Conservation (phyloP, 30 jellyfish, hydroid and myxozoan genomes). For the Cassiopea xamachana region DNA sequence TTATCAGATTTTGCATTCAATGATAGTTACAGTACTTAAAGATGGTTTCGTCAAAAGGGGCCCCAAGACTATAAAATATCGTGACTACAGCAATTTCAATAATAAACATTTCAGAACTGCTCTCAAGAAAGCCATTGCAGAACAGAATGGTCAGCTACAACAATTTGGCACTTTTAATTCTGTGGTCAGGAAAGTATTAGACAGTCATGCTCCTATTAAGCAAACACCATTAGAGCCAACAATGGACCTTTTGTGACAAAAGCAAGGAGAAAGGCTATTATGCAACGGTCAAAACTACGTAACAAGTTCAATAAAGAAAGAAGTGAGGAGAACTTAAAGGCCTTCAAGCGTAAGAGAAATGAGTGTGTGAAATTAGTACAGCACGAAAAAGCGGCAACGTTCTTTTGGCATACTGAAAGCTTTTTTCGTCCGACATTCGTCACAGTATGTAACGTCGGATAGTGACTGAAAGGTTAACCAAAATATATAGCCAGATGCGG, state of each 20-base stretch:
- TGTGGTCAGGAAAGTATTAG: not conserved
- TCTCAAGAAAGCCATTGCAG: not conserved
- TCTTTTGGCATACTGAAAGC: too few relatives aligned
- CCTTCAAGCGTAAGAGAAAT: slow-evolving; percentile 21
- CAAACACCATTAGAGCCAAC: slow-evolving; percentile 10
- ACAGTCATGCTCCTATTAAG: slow-evolving; percentile 37
- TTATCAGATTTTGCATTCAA: not conserved
- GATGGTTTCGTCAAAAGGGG: not conserved
- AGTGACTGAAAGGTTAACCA: too few relatives aligned
- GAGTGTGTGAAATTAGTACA: slow-evolving; percentile 22
- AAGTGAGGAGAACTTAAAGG: slow-evolving; percentile 35
- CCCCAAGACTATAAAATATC: not conserved
- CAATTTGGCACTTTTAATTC: not conserved
- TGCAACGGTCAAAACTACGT: slow-evolving; percentile 47
- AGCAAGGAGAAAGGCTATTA: slow-evolving; percentile 37
- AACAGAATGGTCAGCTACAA: not conserved
- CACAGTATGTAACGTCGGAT: too few relatives aligned
- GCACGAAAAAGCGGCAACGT: too few relatives aligned
- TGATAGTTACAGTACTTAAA: not conserved
- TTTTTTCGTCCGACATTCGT: too few relatives aligned
- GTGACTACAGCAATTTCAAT: not conserved
- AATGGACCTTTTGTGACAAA: slow-evolving; percentile 64
- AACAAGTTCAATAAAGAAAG: slow-evolving; percentile 35
- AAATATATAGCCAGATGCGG: too few relatives aligned
- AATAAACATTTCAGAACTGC: not conserved